Base-by-base conservation (phyloP, 1,140 invertebrate genomes). In the Neuroterus valhalla region DNA sequence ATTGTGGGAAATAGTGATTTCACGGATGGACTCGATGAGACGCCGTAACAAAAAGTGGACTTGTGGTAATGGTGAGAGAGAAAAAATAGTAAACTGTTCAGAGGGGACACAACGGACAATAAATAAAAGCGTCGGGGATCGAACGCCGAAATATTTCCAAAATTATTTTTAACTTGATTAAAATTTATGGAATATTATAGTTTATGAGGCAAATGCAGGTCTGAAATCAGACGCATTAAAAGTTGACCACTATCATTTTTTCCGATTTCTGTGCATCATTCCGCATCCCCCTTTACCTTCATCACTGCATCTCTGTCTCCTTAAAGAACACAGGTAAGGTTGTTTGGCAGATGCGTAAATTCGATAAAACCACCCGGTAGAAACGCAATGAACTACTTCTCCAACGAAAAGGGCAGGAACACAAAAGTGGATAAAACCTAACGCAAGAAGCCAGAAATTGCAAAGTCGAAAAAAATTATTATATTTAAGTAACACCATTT, bases 321-420 rank as follows among this genome's bases (percentile, higher is more conserved):
- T 55, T 62, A 43, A 31, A 70, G 48, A 71, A 62, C 62, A 45
- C 43, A 50, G 66, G 66, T 67, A 66, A 70, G 52, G 62, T 21
- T 70, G 74, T 79, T 71, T 70, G 69, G 72, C 72, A 78, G 78
- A 84, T 83, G 81, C 80, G 82, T 83, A 84, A 82, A 85, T 83
- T 84, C 82, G 82, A 84, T 80, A 80, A 85, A 78, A 78, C 82
- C 78, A 73, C 76, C 74, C 73, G 79, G 76, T 77, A 78, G 74
- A 77, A 48, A 74, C 70, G 79, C 76, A 77, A 66, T 77, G 48
- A 71, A 23, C 55, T 62, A 62, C 26, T 62, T 38, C 23, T n/a
- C 15, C 31, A 62, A 62, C 55, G 31, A 62, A 62, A 62, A 2
- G 52, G 52, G 12, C 6, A 62, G 52, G 31, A 62, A 62, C 6